Percentiles rank a stretch among this genome's conserved stretches.
Conservation (phyloP, 2,888 invertebrate species). For the Alcis repandata region DNA sequence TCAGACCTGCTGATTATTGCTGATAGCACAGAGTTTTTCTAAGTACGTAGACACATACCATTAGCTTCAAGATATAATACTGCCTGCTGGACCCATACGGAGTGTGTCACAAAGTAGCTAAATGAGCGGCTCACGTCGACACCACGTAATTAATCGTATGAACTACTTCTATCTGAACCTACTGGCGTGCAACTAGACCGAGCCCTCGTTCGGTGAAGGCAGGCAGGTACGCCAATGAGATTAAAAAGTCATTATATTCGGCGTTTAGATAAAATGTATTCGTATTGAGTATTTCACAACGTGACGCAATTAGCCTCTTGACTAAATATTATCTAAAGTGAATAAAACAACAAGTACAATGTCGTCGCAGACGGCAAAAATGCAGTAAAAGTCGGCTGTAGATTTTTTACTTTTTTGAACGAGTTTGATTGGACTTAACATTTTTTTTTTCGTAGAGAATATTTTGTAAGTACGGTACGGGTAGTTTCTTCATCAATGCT, state of each 20-base stretch:
- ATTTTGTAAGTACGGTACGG: no score
- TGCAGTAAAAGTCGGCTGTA: no score
- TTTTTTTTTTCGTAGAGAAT: no score
- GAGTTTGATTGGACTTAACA: no score
- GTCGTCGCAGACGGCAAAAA: no score
- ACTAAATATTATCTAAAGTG: constrained; percentile 1
- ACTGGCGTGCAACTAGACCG: constrained; percentile 38
- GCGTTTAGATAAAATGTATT: constrained; percentile 40
- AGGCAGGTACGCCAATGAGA: constrained; percentile 20
- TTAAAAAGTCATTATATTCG: constrained; percentile 35
- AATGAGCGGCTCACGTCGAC: constrained; percentile 34
- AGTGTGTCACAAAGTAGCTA: constrained; percentile 14
- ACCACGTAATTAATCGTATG: constrained; percentile 34
- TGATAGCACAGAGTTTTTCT: not conserved
- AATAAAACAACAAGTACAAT: no score
- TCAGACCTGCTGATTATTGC: no score
- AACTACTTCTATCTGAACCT: constrained; percentile 31
- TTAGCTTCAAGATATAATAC: not conserved
- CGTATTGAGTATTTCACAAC: constrained; percentile 37
- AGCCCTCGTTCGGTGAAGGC: constrained; percentile 33
- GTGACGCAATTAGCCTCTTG: constrained; percentile 20
- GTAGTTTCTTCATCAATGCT: no score
- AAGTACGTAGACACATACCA: not conserved
- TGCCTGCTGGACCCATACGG: not conserved
- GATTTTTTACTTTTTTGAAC: no score